phyloP scores from a whole-genome alignment of 2,888 invertebrate genomes.

The Heliconius charithonia region DNA sequence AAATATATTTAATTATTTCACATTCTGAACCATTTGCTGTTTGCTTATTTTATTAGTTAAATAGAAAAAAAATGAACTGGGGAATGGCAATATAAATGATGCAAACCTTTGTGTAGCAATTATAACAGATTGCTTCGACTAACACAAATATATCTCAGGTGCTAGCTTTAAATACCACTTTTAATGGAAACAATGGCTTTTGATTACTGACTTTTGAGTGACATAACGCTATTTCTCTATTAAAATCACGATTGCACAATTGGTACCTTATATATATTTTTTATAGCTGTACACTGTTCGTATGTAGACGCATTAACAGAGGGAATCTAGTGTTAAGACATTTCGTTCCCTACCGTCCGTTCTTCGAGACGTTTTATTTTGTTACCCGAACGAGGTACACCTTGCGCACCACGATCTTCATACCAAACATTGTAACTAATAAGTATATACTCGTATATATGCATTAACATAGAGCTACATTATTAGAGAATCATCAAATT shows the following conservation, averaged over 20 bases:
- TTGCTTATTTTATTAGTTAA: no score
- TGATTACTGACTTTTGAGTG: background rate
- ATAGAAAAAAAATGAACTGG: background rate
- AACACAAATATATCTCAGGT: background rate
- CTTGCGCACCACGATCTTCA: background rate
- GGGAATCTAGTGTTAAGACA: background rate
- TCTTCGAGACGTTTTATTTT: background rate
- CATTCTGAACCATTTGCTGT: no score
- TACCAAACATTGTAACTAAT: no score
- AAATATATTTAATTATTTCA: background rate
- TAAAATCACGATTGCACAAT: background rate
- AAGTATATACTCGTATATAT: no score
- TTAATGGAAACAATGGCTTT: conserved; percentile 27
- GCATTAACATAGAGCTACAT: no score
- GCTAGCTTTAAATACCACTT: conserved; percentile 31
- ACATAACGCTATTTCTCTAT: conserved; percentile 1
- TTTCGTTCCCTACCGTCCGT: background rate
- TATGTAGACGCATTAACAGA: background rate
- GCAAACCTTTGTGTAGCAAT: conserved; percentile 2
- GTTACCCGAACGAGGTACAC: no score
- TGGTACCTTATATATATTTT: background rate
- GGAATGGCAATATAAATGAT: no score
- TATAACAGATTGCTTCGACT: background rate
- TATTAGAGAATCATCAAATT: no score
- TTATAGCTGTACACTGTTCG: background rate